Evolutionary conservation across 1,140 invertebrate species (phyloP).

Genomic region (Diabrotica undecimpunctata): DNA sequence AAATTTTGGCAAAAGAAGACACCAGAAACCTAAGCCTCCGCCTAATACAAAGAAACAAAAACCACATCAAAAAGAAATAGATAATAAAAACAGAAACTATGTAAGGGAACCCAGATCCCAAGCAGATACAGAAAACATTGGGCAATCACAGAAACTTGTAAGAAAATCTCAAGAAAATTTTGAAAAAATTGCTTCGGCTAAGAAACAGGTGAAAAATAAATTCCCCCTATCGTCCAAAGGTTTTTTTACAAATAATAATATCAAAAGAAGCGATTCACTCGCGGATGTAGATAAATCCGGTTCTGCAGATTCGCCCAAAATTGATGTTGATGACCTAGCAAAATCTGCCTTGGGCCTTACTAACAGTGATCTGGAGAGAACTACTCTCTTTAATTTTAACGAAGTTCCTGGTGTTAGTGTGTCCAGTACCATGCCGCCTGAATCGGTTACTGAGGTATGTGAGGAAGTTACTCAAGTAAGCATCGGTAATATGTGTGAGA

Average conservation of each 20-base stretch:
- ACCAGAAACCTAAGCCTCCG: not conserved
- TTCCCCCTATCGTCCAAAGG: constrained; percentile 4
- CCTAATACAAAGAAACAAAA: not conserved
- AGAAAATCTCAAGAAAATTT: constrained; percentile 6
- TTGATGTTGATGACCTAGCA: not conserved
- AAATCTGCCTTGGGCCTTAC: too few relatives aligned
- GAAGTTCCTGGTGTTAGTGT: not conserved
- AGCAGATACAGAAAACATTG: constrained; percentile 9
- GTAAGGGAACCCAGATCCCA: constrained; percentile 4
- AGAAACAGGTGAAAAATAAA: constrained; percentile 4
- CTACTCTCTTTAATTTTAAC: not conserved
- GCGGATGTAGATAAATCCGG: not conserved
- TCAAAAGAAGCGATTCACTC: not conserved
- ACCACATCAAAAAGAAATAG: not conserved
- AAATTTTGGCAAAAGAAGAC: constrained; percentile 1
- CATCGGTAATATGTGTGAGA: not conserved
- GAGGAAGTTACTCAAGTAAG: not conserved
- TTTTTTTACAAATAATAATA: constrained; percentile 4
- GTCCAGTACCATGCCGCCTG: not conserved
- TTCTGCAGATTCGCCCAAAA: not conserved
- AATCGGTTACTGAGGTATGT: not conserved
- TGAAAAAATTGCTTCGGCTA: not conserved
- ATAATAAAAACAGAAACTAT: not conserved
- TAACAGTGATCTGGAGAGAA: too few relatives aligned
- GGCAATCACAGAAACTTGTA: constrained; percentile 10